phyloP scores from a whole-genome alignment of 2,888 invertebrate species.

The Cerastoderma edule region DNA sequence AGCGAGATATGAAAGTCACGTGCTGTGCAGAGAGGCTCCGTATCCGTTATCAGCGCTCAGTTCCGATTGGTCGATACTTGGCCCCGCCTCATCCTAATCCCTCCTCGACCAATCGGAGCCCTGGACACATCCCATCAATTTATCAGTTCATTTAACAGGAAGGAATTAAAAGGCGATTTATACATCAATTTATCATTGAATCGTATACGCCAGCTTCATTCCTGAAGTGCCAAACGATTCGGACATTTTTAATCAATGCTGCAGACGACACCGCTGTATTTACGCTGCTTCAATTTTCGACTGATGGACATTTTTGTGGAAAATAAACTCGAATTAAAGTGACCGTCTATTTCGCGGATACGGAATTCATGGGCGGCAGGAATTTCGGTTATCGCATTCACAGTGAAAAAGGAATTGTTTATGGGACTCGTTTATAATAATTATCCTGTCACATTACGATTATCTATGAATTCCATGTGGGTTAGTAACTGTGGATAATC shows the following conservation, averaged over 20 bases:
- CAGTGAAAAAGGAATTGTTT: conserved; percentile 6
- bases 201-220: conserved; percentile 52
- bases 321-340: conserved; percentile 23
- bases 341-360: conserved; percentile 22
- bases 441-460: conserved; percentile 42
- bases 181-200: conserved; percentile 63
- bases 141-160: conserved; percentile 62
- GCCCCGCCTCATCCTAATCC: conserved; percentile 56
- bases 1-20: neutral
- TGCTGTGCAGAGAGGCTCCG: neutral
- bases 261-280: conserved; percentile 22
- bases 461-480: conserved; percentile 33
- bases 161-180: conserved; percentile 63
- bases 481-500: conserved; percentile 9
- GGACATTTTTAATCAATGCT: conserved; percentile 40
- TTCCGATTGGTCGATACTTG: conserved; percentile 38
- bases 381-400: conserved; percentile 14
- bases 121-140: conserved; percentile 54
- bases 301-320: conserved; percentile 1
- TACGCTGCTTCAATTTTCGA: conserved; percentile 11
- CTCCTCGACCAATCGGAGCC: conserved; percentile 51
- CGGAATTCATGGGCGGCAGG: conserved; percentile 50
- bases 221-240: conserved; percentile 52
- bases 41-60: conserved; percentile 7
- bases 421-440: conserved; percentile 38